phyloP scores from a whole-genome alignment of 1,140 invertebrate species.

The Anthonomus grandis region DNA sequence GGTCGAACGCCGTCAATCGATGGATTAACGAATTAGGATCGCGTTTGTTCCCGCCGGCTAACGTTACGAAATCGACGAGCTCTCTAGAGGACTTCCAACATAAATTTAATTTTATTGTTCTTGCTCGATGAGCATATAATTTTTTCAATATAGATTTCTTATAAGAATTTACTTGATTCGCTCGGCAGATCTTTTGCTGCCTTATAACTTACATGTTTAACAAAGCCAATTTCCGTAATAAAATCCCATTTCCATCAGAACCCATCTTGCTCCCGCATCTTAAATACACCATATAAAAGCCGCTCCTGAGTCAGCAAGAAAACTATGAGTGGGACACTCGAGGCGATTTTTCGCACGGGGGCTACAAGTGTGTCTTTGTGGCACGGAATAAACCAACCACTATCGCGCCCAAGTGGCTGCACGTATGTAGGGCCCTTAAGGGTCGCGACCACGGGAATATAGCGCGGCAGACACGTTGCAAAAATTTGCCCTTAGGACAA shows the following conservation, averaged over 20 bases:
- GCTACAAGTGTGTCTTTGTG: conserved; percentile 26
- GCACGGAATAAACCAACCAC: conserved; percentile 21
- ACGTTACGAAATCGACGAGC: too few species aligned
- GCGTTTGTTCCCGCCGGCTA: conserved; percentile 8
- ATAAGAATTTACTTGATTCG: too few species aligned
- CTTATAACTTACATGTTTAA: too few species aligned
- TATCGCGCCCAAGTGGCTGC: background rate
- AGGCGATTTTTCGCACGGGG: conserved; percentile 22
- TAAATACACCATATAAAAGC: conserved; percentile 7
- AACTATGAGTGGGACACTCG: conserved; percentile 12
- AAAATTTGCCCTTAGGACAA: conserved; percentile 11
- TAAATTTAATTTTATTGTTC: too few species aligned
- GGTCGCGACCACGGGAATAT: too few species aligned
- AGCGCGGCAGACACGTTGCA: conserved; percentile 17
- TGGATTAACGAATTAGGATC: conserved; percentile 36
- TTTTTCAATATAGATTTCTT: too few species aligned
- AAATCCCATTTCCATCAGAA: too few species aligned
- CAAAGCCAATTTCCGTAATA: too few species aligned
- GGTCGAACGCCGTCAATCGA: conserved; percentile 35
- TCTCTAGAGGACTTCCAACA: too few species aligned
- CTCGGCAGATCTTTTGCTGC: too few species aligned
- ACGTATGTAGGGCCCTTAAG: conserved; percentile 16
- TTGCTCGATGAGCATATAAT: too few species aligned
- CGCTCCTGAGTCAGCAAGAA: conserved; percentile 15
- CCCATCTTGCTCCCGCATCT: too few species aligned